Base-by-base conservation (phyloP, 2,888 invertebrate species). In the Lordiphosa fenestrarum region DNA sequence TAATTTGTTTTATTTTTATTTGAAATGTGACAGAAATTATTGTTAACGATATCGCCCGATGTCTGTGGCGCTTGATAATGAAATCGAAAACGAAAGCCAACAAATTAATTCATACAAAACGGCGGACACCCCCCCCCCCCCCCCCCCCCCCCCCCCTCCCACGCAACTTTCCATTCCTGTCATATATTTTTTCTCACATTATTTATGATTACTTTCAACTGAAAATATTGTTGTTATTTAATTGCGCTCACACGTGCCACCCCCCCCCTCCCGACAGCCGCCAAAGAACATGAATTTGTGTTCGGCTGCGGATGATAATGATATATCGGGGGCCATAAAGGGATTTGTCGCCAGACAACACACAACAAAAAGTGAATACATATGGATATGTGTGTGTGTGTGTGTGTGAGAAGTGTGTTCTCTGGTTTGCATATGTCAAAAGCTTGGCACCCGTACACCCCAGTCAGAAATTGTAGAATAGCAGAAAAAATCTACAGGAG, bases 201-300 rank as follows among this genome's bases (percentile, higher is more conserved):
- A 84, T 81, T 84, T 84, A 77, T 77, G 76, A 76, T 71, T 66
- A 70, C 82, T 82, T 30, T 3, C 4, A 10, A 73, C 77, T 66
- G 70, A 76, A 77, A 72, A 81, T 77, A 84, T 70, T 49, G 51
- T 46, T 21, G 25, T 46, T 55, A 62, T 84, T 84, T 78, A 81
- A 78, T 84, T 78, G 65, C 80, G 58, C 61, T 74, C 69, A 82
- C 78, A 78, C 78, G 78, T 78, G 78, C 83, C 78, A n/a, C n/a
- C n/a, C n/a, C n/a, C n/a, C n/a, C n/a, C n/a, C n/a, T 40, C 46
- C 47, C 40, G 19, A 38, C 53, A 37, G 37, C 35, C 10, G 44
- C 49, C 46, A 54, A 53, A 55, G 38, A 41, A 61, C 35, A 49
- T 33, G 21, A 21, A 37, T 44, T 33, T 44, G 23, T 66, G n/a